Evolutionary conservation across 2,797 vertebrate genomes (phyloP).

Genomic region (Petrocephalus schoutedeni): DNA sequence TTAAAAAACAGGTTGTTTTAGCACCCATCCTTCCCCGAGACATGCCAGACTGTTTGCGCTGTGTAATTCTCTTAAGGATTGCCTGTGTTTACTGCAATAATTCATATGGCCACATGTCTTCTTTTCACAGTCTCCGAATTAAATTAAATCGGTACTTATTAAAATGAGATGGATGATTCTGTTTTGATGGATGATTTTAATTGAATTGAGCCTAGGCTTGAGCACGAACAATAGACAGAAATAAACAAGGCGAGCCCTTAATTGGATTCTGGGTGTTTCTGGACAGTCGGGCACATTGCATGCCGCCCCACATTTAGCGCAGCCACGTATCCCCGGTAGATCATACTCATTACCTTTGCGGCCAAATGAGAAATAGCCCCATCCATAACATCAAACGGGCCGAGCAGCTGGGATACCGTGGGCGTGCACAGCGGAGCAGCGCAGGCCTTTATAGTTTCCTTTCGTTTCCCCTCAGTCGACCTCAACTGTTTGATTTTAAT

Average conservation of each 20-base stretch:
- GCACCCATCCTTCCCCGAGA: neutral
- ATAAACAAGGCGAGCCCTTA: neutral
- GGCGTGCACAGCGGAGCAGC: conserved; percentile 38
- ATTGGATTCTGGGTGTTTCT: conserved; percentile 18
- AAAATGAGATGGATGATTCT: conserved; percentile 10
- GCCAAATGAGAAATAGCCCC: conserved; percentile 13
- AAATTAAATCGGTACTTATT: conserved; percentile 14
- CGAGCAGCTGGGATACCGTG: conserved; percentile 48
- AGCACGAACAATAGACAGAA: neutral
- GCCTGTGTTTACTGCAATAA: neutral
- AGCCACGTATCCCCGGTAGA: conserved; percentile 34
- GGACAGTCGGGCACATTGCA: conserved; percentile 32
- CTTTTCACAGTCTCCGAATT: neutral
- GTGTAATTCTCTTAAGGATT: neutral
- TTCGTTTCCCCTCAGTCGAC: conserved; percentile 33
- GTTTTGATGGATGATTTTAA: conserved; percentile 15
- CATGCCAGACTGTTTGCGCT: neutral
- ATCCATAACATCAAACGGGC: conserved; percentile 47
- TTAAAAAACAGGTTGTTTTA: neutral
- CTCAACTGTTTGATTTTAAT: conserved; percentile 36
- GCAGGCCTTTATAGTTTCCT: conserved; percentile 43
- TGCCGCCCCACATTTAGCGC: conserved; percentile 23
- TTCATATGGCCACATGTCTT: neutral
- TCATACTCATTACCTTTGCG: conserved; percentile 50
- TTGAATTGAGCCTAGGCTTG: neutral